A percentile compares a stretch with the other conserved stretches of the same genome.
phyloP scores from a whole-genome alignment of 2,888 invertebrate species.

The Himalopsyche tibetana region DNA sequence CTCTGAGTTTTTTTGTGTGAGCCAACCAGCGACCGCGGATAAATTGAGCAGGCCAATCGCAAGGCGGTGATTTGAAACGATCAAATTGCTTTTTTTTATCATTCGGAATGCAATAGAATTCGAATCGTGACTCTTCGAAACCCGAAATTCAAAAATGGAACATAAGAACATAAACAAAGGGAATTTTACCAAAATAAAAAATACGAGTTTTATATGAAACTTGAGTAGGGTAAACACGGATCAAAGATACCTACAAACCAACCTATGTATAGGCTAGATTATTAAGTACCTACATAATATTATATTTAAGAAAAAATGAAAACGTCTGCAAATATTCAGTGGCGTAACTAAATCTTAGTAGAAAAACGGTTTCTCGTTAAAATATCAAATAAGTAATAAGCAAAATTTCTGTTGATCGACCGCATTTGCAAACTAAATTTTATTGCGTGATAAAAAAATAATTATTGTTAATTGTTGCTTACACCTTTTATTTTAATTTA shows the following conservation, averaged over 20 bases:
- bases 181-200: background rate
- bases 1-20: background rate
- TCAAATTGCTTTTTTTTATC: conserved; percentile 42
- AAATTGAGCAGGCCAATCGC: conserved; percentile 32
- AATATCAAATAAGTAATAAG: too few species aligned
- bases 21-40: conserved; percentile 24
- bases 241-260: background rate
- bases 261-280: background rate
- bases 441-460: too few species aligned
- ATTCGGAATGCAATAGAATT: conserved; percentile 32
- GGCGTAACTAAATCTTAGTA: too few species aligned
- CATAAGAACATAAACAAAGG: conserved; percentile 16
- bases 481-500: too few species aligned
- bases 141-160: conserved; percentile 14
- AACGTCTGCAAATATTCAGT: too few species aligned
- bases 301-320: too few species aligned
- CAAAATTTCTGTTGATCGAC: too few species aligned
- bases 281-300: too few species aligned
- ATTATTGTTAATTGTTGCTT: too few species aligned
- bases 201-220: background rate
- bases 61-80: conserved; percentile 29
- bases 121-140: conserved; percentile 32
- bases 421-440: too few species aligned
- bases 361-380: too few species aligned
- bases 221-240: conserved; percentile 27